Evolutionary conservation across 1,140 invertebrate genomes (phyloP), one percentile per base, ranked within the genome.

Genomic region (Drosophila elegans): DNA sequence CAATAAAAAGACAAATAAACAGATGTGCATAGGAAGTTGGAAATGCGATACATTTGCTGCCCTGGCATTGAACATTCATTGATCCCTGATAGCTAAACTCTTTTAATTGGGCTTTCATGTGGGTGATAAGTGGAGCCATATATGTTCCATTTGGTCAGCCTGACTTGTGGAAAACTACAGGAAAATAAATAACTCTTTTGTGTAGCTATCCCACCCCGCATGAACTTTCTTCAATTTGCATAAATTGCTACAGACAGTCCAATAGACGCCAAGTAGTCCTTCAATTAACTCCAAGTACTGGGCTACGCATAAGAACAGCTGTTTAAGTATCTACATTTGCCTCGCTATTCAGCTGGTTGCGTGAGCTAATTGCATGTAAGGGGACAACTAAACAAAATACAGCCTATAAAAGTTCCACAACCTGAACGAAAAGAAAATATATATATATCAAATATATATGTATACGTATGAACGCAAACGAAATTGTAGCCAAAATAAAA

Each of bases 401-500:
- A 13, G 57, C 49, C 72, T 74, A 76, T 71, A 71, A 72, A 72
- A 71, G 41, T 72, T 72, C 68, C 68, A 49, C 39, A 69, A 56
- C 49, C 42, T 54, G 73, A 76, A 76, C 48, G 42, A 55, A 59
- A 76, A 38, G 34, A 48, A 74, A 52, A 64, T 36, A 62, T 49
- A 41, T n/a, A 16, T 44, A 49, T 42, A 78, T 9, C 16, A 21
- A 21, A 57, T 2, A 56, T 12, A 55, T 48, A 48, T 27, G 29
- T 51, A 34, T 51, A 27, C n/a, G 29, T 7, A 51, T 27, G 48
- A 51, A 63, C 9, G 57, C 45, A 63, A 78, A 44, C 80, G 61
- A 84, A 59, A 60, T 39, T 59, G 41, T 45, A 83, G 27, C 48
- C 56, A 73, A 80, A 76, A 75, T 67, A 76, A 67, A 75, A 76